phyloP scores from a whole-genome alignment of 2,113 vertebrate genomes.

The Nansenia antarctica region DNA sequence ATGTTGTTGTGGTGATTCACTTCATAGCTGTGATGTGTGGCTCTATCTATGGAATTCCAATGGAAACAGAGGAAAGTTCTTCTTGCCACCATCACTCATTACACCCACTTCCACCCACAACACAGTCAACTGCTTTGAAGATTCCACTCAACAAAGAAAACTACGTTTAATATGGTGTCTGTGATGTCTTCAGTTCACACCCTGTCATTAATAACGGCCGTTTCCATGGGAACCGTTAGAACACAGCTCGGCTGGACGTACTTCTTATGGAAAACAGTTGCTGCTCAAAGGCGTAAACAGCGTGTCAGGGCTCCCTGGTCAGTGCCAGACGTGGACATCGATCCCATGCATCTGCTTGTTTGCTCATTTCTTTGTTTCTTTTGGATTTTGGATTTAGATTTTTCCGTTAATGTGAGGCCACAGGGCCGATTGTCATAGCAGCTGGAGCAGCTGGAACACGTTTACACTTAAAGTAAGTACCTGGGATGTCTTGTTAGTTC shows the following conservation, averaged over 20 bases:
- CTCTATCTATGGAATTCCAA: not conserved
- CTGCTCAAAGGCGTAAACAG: not conserved
- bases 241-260: slow-evolving; percentile 15
- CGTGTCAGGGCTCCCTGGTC: slow-evolving; percentile 15
- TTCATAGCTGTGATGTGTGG: too few relatives aligned
- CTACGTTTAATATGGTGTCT: not conserved
- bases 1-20: too few relatives aligned
- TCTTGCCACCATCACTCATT: not conserved
- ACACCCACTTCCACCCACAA: not conserved
- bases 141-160: not conserved
- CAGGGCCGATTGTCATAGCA: not conserved
- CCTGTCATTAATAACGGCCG: not conserved
- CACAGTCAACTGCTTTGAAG: not conserved
- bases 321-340: slow-evolving; percentile 1
- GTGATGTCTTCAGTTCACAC: not conserved
- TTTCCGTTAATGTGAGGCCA: slow-evolving; percentile 6
- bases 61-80: not conserved
- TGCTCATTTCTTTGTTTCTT: slow-evolving; percentile 22
- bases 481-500: not conserved
- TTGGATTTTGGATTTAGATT: not conserved
- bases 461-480: slow-evolving; percentile 10
- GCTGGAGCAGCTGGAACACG: slow-evolving; percentile 46
- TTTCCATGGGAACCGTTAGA: not conserved
- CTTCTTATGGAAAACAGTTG: slow-evolving; percentile 29
- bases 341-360: slow-evolving; percentile 19